Evolutionary conservation across 2,113 vertebrate genomes (phyloP).

Genomic region (Neodon shergylaensis): DNA sequence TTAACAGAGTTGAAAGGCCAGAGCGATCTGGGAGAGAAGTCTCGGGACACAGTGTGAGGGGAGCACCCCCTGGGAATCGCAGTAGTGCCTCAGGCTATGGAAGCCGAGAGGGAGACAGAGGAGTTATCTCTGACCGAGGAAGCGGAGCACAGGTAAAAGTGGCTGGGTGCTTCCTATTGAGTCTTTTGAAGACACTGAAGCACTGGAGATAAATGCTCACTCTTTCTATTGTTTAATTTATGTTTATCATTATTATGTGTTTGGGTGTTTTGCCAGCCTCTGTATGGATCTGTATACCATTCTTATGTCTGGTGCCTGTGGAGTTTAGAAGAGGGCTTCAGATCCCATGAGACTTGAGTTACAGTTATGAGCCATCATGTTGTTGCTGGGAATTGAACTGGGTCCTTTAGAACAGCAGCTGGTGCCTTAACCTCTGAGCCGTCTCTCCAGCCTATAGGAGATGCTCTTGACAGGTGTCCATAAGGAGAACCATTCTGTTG

Average conservation of each 20-base stretch:
- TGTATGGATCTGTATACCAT: not conserved
- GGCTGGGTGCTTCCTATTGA: accelerated
- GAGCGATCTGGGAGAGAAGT: conserved; percentile 93
- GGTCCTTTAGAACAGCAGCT: not conserved
- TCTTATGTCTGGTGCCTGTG: not conserved
- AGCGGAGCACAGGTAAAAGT: conserved; percentile 86
- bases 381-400: not conserved
- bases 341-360: not conserved
- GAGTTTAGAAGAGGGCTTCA: not conserved
- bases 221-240: not conserved
- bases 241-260: not conserved
- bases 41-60: conserved; percentile 89
- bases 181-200: not conserved
- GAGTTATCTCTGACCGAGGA: conserved; percentile 90
- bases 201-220: not conserved
- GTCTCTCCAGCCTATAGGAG: not conserved
- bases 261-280: not conserved
- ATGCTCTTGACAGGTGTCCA: not conserved
- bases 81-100: conserved; percentile 89
- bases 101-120: conserved; percentile 88
- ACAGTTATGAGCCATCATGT: not conserved
- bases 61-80: conserved; percentile 88
- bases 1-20: conserved; percentile 86
- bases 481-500: not conserved
- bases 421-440: not conserved